Conservation (phyloP, 64 coral and sea anemone genomes). For the Pocillopora verrucosa region DNA sequence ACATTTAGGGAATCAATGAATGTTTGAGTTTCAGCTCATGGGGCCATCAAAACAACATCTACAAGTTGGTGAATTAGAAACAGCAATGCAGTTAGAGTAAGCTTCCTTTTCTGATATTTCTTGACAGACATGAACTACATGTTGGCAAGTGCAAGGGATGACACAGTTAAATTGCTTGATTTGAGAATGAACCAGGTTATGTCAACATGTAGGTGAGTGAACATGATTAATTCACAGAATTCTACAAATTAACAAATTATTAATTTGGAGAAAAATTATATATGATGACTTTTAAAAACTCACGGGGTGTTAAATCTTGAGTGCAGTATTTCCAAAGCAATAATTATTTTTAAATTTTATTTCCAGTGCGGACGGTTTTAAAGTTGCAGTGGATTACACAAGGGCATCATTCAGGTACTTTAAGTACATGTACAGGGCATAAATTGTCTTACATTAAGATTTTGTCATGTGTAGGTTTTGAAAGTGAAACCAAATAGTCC, state of each 20-base stretch:
- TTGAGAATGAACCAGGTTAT: constrained; percentile 92
- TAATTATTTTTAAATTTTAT: not conserved
- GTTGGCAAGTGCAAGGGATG: constrained; percentile 88
- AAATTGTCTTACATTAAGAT: not conserved
- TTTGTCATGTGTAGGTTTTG: not conserved
- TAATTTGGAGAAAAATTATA: too few relatives aligned
- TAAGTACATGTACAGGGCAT: too few relatives aligned
- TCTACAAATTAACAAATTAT: too few relatives aligned
- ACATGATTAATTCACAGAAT: too few relatives aligned
- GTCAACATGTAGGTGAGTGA: constrained; percentile 69
- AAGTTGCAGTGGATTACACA: constrained; percentile 91
- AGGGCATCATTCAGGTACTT: constrained; percentile 92
- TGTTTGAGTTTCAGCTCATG: too few relatives aligned
- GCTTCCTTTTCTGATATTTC: not conserved
- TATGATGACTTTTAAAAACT: not conserved
- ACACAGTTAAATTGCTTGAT: constrained; percentile 91
- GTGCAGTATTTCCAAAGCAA: too few relatives aligned
- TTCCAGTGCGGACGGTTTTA: constrained; percentile 83
- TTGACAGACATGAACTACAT: constrained; percentile 77
- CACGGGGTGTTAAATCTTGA: not conserved
- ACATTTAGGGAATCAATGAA: too few relatives aligned
- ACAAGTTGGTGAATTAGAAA: too few relatives aligned
- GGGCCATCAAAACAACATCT: too few relatives aligned
- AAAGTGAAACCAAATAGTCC: too few relatives aligned
- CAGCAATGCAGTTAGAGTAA: too few relatives aligned